A percentile compares a stretch with the other conserved stretches of the same genome.
These are phyloP conservation scores for Procambarus virginalis DNA, from an alignment of 1,140 invertebrate species.

Conservation along the genomic window DNA sequence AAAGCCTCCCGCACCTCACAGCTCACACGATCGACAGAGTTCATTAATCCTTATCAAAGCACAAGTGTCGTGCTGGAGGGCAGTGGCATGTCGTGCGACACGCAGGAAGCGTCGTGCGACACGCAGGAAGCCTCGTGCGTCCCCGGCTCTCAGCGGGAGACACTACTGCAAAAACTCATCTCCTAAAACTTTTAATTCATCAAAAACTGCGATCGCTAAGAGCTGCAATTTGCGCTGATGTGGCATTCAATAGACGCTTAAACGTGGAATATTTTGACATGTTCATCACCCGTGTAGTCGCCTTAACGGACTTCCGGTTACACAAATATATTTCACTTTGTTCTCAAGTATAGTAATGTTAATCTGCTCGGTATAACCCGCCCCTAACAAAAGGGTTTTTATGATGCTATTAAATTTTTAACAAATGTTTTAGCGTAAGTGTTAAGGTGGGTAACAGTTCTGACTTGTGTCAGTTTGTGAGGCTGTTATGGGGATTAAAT, in stretches of 20 bases:
- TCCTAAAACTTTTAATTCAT: conserved; percentile 13
- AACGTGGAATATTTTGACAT: neutral
- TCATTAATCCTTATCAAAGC: neutral
- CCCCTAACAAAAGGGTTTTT: too few species aligned
- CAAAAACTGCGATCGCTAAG: neutral
- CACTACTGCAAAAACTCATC: neutral
- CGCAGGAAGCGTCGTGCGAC: neutral
- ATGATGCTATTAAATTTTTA: too few species aligned
- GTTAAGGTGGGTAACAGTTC: too few species aligned
- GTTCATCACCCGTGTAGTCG: neutral
- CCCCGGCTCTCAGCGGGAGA: neutral
- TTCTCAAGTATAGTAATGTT: too few species aligned
- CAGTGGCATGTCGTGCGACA: neutral
- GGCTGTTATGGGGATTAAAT: too few species aligned
- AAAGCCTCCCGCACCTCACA: too few species aligned
- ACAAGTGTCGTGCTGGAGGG: neutral
- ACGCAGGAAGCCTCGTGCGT: neutral
- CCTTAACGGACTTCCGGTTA: too few species aligned
- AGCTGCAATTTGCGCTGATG: neutral
- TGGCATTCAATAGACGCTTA: neutral
- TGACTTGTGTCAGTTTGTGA: too few species aligned
- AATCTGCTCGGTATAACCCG: too few species aligned
- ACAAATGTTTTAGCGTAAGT: too few species aligned
- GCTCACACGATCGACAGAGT: neutral
- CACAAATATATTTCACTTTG: too few species aligned